These are phyloP conservation scores for Montipora capricornis DNA, from an alignment of 64 coral and sea anemone genomes.

Conservation along the genomic window DNA sequence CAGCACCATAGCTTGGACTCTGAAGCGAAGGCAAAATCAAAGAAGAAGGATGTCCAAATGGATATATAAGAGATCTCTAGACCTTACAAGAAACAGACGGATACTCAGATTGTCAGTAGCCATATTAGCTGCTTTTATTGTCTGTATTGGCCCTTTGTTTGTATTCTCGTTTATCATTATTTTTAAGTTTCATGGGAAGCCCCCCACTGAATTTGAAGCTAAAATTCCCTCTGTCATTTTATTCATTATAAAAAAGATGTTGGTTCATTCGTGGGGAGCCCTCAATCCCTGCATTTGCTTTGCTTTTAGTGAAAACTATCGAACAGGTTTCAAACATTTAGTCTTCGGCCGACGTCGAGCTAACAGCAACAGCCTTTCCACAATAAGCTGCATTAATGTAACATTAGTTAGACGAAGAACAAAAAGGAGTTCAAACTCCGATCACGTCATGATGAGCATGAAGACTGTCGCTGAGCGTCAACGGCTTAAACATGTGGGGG, in stretches of 20 bases:
- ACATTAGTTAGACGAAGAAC: neutral
- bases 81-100: neutral
- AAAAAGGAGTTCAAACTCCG: neutral
- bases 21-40: neutral
- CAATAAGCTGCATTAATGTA: too few relatives aligned
- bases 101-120: slow-evolving; percentile 27
- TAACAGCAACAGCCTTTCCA: neutral
- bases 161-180: neutral
- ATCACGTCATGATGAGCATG: neutral
- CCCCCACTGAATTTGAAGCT: neutral
- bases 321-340: slow-evolving; percentile 26
- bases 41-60: neutral
- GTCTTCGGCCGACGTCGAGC: neutral
- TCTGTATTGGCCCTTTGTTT: slow-evolving; percentile 18
- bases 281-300: slow-evolving; percentile 55
- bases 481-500: neutral
- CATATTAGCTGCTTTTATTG: neutral
- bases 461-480: neutral
- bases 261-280: slow-evolving; percentile 26
- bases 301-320: slow-evolving; percentile 24
- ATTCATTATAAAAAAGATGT: neutral
- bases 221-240: neutral
- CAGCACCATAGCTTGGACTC: neutral
- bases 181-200: neutral
- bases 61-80: neutral